These are phyloP conservation scores for Xylocampa areola DNA, from an alignment of 2,888 invertebrate species.

Conservation along the genomic window DNA sequence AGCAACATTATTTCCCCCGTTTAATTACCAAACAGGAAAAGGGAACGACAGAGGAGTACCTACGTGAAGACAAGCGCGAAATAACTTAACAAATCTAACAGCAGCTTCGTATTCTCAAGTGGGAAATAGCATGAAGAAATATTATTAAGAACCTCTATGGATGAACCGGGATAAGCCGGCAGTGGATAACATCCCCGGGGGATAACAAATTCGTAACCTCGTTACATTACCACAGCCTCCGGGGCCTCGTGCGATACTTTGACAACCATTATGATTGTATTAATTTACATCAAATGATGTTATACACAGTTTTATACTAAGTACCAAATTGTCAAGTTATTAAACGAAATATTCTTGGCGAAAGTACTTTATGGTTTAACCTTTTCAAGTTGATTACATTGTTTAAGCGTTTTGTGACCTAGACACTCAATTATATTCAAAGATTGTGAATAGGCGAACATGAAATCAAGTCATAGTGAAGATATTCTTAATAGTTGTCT, in stretches of 20 bases:
- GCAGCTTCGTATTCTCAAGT: conserved; percentile 52
- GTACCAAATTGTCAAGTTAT: conserved; percentile 41
- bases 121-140: conserved; percentile 64
- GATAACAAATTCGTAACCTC: conserved; percentile 70
- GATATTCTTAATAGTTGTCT: too few species aligned
- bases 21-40: conserved; percentile 30
- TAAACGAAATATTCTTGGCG: conserved; percentile 19
- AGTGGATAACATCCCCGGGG: conserved; percentile 63
- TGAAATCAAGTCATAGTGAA: too few species aligned
- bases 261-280: conserved; percentile 67
- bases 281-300: conserved; percentile 60
- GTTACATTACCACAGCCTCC: conserved; percentile 62
- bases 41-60: conserved; percentile 1
- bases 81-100: conserved; percentile 53
- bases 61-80: conserved; percentile 43
- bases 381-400: conserved; percentile 19
- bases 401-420: conserved; percentile 5
- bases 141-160: conserved; percentile 66
- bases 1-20: conserved; percentile 10
- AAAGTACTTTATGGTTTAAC: conserved; percentile 9
- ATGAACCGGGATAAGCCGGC: conserved; percentile 62
- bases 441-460: background rate
- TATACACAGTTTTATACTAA: conserved; percentile 41
- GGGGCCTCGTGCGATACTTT: conserved; percentile 65
- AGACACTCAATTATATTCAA: conserved; percentile 4